Evolutionary conservation across 2,797 vertebrate species (phyloP).

Genomic region (Florisuga fusca): DNA sequence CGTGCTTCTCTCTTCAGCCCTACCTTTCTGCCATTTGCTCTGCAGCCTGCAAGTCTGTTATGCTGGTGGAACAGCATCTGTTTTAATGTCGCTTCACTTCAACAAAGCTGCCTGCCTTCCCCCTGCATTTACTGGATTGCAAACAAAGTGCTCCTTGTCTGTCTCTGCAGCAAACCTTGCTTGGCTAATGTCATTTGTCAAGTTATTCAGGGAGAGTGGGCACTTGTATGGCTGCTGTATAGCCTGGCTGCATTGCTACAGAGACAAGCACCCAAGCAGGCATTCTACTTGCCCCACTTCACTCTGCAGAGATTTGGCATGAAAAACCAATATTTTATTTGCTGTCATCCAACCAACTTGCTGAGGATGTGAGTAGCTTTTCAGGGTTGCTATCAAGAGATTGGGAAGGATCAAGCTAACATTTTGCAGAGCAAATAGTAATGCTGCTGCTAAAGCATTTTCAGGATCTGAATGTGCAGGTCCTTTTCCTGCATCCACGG

Average conservation of each 20-base stretch:
- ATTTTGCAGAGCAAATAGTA: neutral
- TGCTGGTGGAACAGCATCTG: neutral
- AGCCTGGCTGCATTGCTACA: constrained; percentile 27
- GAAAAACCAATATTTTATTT: constrained; percentile 16
- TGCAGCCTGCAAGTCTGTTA: neutral
- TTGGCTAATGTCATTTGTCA: constrained; percentile 59
- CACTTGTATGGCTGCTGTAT: constrained; percentile 10
- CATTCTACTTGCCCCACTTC: constrained; percentile 27
- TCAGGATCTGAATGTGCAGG: neutral
- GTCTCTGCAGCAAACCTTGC: neutral
- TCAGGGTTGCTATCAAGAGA: neutral
- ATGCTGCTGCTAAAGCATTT: neutral
- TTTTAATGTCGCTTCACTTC: neutral
- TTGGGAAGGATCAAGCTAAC: neutral
- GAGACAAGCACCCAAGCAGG: constrained; percentile 42
- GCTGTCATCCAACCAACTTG: neutral
- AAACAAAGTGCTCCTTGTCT: constrained; percentile 54
- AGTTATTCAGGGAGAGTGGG: constrained; percentile 59
- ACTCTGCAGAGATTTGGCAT: neutral
- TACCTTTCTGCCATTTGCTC: neutral
- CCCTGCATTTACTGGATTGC: constrained; percentile 20
- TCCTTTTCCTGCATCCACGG: neutral
- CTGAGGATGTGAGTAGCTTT: neutral
- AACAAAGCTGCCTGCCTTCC: neutral
- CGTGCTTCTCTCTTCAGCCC: neutral